These are phyloP conservation scores for Myotis yumanensis DNA, from an alignment of 2,113 vertebrate species.

Conservation along the genomic window DNA sequence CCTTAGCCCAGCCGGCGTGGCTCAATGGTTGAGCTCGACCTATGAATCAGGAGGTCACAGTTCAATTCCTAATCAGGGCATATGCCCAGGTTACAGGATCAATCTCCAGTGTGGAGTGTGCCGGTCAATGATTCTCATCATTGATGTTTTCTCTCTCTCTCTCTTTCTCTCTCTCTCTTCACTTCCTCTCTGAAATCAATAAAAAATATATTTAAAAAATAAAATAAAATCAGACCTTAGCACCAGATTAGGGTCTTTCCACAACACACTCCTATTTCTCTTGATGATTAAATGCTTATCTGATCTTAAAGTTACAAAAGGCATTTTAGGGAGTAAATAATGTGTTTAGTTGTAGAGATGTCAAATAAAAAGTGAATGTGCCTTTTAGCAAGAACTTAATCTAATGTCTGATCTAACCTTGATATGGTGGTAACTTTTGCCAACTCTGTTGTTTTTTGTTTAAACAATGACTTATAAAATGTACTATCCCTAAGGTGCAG, in stretches of 20 bases:
- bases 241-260: conserved; percentile 19
- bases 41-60: too few relatives aligned
- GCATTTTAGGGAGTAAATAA: conserved; percentile 37
- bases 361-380: conserved; percentile 50
- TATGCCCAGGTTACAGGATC: too few relatives aligned
- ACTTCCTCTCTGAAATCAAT: too few relatives aligned
- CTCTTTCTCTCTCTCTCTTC: too few relatives aligned
- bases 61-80: too few relatives aligned
- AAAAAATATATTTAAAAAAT: too few relatives aligned
- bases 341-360: conserved; percentile 54
- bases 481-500: background rate
- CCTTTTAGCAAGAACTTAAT: conserved; percentile 56
- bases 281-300: conserved; percentile 63
- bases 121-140: too few relatives aligned
- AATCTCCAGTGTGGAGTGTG: too few relatives aligned
- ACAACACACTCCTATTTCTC: background rate
- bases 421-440: background rate
- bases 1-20: background rate
- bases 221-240: background rate
- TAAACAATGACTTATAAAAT: conserved; percentile 31
- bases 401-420: conserved; percentile 12
- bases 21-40: too few relatives aligned
- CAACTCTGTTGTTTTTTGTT: background rate
- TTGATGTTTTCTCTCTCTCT: too few relatives aligned
- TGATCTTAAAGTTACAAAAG: conserved; percentile 44